A percentile compares a stretch with the other conserved stretches of the same genome.
phyloP scores from a whole-genome alignment of 1,140 invertebrate genomes.

The Caenorhabditis remanei region DNA sequence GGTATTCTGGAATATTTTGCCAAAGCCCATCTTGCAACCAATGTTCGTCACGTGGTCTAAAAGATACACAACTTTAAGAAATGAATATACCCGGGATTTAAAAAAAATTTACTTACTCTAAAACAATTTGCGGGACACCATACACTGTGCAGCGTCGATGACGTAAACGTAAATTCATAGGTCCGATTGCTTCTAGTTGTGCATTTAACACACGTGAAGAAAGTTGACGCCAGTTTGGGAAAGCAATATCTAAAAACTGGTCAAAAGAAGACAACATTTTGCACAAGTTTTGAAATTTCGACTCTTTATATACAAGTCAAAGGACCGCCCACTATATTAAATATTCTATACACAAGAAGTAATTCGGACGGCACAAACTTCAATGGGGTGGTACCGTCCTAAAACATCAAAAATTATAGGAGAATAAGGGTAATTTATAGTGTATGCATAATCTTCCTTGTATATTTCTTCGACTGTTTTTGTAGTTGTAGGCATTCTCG shows the following conservation, averaged over 20 bases:
- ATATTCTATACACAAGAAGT: too few relatives aligned
- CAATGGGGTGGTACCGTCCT: too few relatives aligned
- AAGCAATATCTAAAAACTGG: not conserved
- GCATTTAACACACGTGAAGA: not conserved
- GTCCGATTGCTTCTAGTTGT: not conserved
- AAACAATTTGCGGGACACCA: not conserved
- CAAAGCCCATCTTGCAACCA: not conserved
- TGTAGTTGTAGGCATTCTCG: too few relatives aligned
- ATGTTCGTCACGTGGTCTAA: not conserved
- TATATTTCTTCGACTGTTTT: too few relatives aligned
- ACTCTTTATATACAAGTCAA: not conserved
- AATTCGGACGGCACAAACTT: too few relatives aligned
- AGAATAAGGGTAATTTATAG: too few relatives aligned
- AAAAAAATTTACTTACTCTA: conserved; percentile 14
- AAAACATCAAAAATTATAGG: too few relatives aligned
- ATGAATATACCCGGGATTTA: too few relatives aligned
- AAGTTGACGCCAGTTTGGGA: not conserved
- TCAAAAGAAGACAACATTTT: conserved; percentile 7
- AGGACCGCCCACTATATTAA: too few relatives aligned
- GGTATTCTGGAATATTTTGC: not conserved
- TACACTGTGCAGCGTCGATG: not conserved
- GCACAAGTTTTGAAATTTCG: not conserved
- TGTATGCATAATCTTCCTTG: too few relatives aligned
- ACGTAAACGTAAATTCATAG: not conserved
- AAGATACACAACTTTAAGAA: not conserved